Conservation (phyloP, 1,140 invertebrate species). For the Laupala kohalensis region DNA sequence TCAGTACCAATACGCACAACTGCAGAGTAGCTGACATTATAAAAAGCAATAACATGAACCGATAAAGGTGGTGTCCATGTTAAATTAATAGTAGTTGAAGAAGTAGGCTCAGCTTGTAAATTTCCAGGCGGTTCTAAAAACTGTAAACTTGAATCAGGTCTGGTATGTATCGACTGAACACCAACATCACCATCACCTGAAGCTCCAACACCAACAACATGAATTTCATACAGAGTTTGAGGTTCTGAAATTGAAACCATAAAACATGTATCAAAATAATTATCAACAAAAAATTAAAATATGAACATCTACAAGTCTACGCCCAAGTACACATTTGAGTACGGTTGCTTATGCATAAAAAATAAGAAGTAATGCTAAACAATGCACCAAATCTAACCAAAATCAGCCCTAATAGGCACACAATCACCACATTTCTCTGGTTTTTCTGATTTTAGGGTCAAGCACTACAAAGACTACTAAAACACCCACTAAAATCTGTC, state of each 20-base stretch:
- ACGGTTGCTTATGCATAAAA: too few relatives aligned
- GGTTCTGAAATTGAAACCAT: constrained; percentile 21
- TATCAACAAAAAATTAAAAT: background rate
- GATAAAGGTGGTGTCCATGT: constrained; percentile 29
- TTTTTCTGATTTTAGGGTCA: too few relatives aligned
- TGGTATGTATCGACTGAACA: constrained; percentile 22
- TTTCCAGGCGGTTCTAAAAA: constrained; percentile 25
- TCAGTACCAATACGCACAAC: constrained; percentile 23
- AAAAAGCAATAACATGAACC: constrained; percentile 25
- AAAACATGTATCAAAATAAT: too few relatives aligned
- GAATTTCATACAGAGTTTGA: constrained; percentile 32
- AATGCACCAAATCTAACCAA: too few relatives aligned
- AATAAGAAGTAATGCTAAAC: too few relatives aligned
- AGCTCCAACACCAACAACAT: constrained; percentile 19
- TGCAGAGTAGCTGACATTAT: constrained; percentile 34
- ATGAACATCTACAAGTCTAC: too few relatives aligned
- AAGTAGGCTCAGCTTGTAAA: constrained; percentile 34
- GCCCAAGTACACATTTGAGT: too few relatives aligned
- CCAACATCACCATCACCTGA: constrained; percentile 21
- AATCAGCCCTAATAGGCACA: too few relatives aligned
- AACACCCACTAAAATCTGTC: too few relatives aligned
- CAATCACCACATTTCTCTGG: too few relatives aligned
- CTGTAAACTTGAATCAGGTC: constrained; percentile 11
- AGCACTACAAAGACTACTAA: too few relatives aligned
- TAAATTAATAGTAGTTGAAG: constrained; percentile 32